Evolutionary conservation across 2,888 invertebrate genomes (phyloP), one percentile per base, ranked within the genome.

Genomic region (Cantharis nigra): DNA sequence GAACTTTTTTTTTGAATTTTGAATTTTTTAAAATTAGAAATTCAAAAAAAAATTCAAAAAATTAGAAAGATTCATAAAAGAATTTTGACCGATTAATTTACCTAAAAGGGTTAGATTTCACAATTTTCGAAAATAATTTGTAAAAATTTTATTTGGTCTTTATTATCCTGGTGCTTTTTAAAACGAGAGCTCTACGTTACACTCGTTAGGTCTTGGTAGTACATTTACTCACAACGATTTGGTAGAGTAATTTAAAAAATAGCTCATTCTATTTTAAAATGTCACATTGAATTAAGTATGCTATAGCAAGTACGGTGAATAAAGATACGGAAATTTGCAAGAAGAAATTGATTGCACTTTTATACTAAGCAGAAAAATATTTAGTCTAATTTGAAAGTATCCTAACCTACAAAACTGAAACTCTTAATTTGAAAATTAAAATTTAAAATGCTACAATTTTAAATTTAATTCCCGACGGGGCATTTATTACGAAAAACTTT

Each of bases 221-320:
- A 71, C 78, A 70, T 70, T 63, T 65, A 33, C 70, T 71, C 70
- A 72, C 69, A 78, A 73, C 70, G 75, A 78, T 79, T 79, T 77
- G 67, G 70, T 75, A 73, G 72, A 79, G 77, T 77, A 77, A 79
- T 79, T 79, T 79, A 77, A 79, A 77, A 76, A 79, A 77, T 77
- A 69, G 75, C 79, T 77, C 77, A 79, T 79, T 77, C 77, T 70
- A 79, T 79, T 77, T 79, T 77, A 73, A 79, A 79, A 79, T 79
- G 79, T 79, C 79, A 79, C 77, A 74, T 77, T 71, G 77, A 79
- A 79, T 79, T 79, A 79, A 79, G 75, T 79, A 77, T 79, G 79
- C 72, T 79, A 74, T 77, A 76, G 74, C 74, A 74, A 69, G 64
- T 76, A 74, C 78, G 74, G 76, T 76, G 78, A 78, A 78, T 78